phyloP scores from a whole-genome alignment of 2,113 vertebrate species.

The Nasalis larvatus region DNA sequence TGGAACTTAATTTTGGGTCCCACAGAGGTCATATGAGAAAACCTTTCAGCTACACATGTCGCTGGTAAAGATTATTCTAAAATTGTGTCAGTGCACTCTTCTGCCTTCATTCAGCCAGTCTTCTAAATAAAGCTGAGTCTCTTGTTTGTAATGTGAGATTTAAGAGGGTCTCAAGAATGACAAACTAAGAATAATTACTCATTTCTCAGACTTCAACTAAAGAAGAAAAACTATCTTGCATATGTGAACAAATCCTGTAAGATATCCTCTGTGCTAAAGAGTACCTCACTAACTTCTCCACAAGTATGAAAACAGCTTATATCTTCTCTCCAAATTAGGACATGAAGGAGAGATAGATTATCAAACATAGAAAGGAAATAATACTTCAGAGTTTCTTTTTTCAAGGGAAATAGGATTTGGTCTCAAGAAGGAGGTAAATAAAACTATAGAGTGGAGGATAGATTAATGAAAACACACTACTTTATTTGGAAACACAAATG shows the following conservation, averaged over 20 bases:
- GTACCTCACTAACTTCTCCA: background rate
- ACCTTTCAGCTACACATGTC: background rate
- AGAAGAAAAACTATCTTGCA: background rate
- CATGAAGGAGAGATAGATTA: background rate
- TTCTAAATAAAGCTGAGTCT: background rate
- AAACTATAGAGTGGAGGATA: background rate
- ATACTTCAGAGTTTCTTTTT: background rate
- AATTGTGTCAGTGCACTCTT: background rate
- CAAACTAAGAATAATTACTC: background rate
- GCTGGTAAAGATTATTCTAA: background rate
- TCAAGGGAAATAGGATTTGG: background rate
- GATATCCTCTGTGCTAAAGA: background rate
- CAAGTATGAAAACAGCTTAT: background rate
- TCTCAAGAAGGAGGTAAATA: background rate
- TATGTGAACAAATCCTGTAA: background rate
- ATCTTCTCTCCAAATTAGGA: background rate
- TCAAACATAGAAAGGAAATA: background rate
- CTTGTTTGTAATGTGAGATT: background rate
- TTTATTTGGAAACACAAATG: background rate
- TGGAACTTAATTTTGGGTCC: background rate
- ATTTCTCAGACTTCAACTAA: background rate
- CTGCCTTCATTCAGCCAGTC: background rate
- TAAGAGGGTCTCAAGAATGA: background rate
- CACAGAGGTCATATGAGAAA: background rate
- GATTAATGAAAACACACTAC: background rate